phyloP scores from a whole-genome alignment of 2,888 invertebrate genomes.

The Homarus gammarus region DNA sequence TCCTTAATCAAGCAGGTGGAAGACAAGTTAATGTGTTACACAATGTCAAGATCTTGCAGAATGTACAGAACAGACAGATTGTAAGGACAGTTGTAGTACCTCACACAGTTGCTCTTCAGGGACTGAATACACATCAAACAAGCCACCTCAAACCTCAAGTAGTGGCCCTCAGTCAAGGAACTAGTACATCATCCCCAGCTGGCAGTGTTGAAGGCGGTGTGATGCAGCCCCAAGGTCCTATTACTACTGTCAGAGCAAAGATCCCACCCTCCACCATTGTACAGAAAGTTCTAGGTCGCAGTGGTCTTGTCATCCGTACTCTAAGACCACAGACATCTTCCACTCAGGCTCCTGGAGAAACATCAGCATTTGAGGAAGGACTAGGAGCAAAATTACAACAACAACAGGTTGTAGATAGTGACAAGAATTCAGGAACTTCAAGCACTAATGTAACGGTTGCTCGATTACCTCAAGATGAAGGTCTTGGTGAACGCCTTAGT shows the following conservation, averaged over 20 bases:
- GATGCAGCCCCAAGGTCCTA: constrained; percentile 47
- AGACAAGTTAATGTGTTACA: constrained; percentile 74
- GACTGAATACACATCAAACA: constrained; percentile 60
- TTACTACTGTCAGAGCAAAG: constrained; percentile 56
- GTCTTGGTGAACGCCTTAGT: constrained; percentile 73
- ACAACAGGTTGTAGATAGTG: constrained; percentile 33
- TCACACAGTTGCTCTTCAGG: constrained; percentile 73
- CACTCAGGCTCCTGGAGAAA: constrained; percentile 52
- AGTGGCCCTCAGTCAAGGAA: constrained; percentile 71
- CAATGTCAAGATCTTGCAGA: constrained; percentile 76
- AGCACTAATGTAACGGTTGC: constrained; percentile 56
- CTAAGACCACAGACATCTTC: constrained; percentile 66
- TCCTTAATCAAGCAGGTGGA: constrained; percentile 57
- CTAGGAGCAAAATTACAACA: constrained; percentile 64
- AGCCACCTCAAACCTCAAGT: constrained; percentile 71
- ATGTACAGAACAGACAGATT: constrained; percentile 76
- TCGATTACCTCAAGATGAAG: constrained; percentile 71
- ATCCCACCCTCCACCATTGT: constrained; percentile 70
- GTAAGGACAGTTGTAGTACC: constrained; percentile 75
- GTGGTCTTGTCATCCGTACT: constrained; percentile 74
- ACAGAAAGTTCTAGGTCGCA: constrained; percentile 60
- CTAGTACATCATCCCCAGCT: constrained; percentile 41
- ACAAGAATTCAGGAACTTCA: constrained; percentile 51
- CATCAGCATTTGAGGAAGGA: constrained; percentile 64
- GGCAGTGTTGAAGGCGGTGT: constrained; percentile 22